These are phyloP conservation scores for Agrotis puta DNA, from an alignment of 2,888 invertebrate species.

Conservation along the genomic window DNA sequence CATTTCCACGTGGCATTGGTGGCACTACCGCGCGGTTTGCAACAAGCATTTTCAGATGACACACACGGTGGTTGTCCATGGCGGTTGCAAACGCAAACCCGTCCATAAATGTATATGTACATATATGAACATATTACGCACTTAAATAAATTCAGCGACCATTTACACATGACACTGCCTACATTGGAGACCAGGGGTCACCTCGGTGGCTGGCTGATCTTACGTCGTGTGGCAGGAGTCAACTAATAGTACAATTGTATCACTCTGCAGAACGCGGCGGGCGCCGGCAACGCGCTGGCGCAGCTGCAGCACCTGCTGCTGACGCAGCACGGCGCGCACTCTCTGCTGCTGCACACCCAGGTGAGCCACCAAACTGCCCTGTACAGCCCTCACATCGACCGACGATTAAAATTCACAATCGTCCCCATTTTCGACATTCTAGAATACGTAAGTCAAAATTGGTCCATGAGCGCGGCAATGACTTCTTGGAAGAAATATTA, in stretches of 20 bases:
- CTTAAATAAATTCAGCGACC: too few species aligned
- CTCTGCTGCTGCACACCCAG: conserved; percentile 87
- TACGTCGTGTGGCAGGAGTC: too few species aligned
- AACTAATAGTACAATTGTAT: not conserved
- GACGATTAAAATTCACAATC: too few species aligned
- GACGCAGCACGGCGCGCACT: conserved; percentile 87
- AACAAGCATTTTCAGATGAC: not conserved
- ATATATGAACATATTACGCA: too few species aligned
- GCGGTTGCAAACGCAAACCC: too few species aligned
- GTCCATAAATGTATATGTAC: too few species aligned
- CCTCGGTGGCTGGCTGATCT: not conserved
- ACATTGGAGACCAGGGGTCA: too few species aligned
- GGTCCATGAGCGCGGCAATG: not conserved
- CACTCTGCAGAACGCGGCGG: conserved; percentile 78
- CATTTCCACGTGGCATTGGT: not conserved
- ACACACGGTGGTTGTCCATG: too few species aligned
- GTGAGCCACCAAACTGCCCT: conserved; percentile 58
- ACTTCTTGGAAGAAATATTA: not conserved
- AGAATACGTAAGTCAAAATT: too few species aligned
- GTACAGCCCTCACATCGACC: not conserved
- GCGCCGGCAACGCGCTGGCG: conserved; percentile 85
- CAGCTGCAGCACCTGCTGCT: conserved; percentile 88
- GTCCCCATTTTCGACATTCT: not conserved
- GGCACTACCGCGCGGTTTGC: not conserved
- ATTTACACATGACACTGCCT: too few species aligned